phyloP scores from a whole-genome alignment of 2,113 vertebrate genomes.

The Hepsetus odoe region DNA sequence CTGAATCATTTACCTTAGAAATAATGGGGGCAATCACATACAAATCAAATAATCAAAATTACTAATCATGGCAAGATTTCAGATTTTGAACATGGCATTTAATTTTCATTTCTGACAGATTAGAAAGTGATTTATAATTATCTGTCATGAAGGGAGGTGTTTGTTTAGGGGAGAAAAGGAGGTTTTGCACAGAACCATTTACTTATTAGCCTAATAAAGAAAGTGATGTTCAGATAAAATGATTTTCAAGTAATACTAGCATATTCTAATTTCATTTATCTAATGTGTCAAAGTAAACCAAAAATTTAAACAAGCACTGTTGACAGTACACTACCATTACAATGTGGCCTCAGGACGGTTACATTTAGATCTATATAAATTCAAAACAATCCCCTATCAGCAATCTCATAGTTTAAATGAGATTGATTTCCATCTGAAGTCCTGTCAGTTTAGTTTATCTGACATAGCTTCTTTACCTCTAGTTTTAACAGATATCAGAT shows the following conservation, averaged over 20 bases:
- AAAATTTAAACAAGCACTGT: not conserved
- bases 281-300: not conserved
- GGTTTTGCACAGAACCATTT: not conserved
- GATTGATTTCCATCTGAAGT: not conserved
- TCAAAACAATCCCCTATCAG: not conserved
- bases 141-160: not conserved
- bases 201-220: not conserved
- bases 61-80: not conserved
- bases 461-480: not conserved
- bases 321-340: not conserved
- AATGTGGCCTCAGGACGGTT: not conserved
- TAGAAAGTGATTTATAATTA: conserved; percentile 4
- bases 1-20: too few species aligned
- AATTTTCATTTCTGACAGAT: not conserved
- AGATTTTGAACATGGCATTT: not conserved
- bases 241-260: too few species aligned
- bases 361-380: not conserved
- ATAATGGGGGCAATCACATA: too few species aligned
- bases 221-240: conserved; percentile 8
- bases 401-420: not conserved
- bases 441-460: not conserved
- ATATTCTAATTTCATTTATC: not conserved
- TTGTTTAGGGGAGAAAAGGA: not conserved
- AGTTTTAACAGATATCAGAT: not conserved
- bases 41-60: conserved; percentile 7